These are phyloP conservation scores for Silurus asotus DNA, from an alignment of 2,113 vertebrate species.

Conservation along the genomic window DNA sequence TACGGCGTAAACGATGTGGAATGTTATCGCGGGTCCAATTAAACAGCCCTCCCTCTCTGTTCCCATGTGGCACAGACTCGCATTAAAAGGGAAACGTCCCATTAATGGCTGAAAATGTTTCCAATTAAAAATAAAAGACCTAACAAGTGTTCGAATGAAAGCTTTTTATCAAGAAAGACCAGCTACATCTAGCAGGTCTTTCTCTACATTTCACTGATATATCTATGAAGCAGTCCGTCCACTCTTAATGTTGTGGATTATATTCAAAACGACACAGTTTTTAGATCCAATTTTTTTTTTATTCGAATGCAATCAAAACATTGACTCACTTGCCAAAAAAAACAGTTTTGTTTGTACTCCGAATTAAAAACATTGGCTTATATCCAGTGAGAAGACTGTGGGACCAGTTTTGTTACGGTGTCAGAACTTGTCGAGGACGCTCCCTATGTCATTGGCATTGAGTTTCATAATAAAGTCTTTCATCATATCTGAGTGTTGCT, in stretches of 20 bases:
- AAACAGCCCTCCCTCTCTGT: background rate
- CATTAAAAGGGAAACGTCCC: background rate
- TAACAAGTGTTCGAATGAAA: background rate
- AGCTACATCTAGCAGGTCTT: background rate
- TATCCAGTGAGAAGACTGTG: background rate
- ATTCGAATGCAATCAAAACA: background rate
- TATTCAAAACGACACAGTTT: background rate
- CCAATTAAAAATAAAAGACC: constrained; percentile 7
- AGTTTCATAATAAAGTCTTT: background rate
- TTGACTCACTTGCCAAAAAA: background rate
- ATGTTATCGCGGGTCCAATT: constrained; percentile 13
- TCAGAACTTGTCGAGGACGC: background rate
- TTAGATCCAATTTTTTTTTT: background rate
- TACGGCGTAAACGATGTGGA: background rate
- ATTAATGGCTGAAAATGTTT: constrained; percentile 7
- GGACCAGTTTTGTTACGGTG: background rate
- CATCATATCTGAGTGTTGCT: background rate
- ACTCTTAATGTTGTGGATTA: background rate
- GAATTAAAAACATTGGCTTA: background rate
- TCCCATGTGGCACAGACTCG: background rate
- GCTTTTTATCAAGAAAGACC: too few relatives aligned
- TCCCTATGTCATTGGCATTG: background rate
- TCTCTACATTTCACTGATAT: background rate
- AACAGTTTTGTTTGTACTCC: background rate
- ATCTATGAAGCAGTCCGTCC: background rate